Evolutionary conservation across 2,797 vertebrate species (phyloP), one percentile per base, ranked within the genome.

Genomic region (Lacerta bilineata): DNA sequence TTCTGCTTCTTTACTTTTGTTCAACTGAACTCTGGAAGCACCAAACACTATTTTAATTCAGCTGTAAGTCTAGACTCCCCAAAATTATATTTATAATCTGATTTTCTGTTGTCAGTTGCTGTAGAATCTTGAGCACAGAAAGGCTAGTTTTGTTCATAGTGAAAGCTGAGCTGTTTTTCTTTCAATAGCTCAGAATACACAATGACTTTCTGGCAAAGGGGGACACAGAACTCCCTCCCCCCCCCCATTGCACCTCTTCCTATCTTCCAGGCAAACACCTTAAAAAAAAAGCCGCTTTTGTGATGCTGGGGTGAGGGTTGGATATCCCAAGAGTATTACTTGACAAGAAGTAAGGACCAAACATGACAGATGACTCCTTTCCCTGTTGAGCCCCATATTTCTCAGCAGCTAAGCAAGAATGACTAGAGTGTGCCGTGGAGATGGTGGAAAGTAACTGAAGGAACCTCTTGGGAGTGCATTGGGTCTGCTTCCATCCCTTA

Each of bases 21-120:
- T 9, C 2, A 5, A 71, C 59, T 15, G 27, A 75, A 81, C 17
- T 89, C 13, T 39, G 41, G 1, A 43, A 76, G 74, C 25, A 10
- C 74, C 74, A 76, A 76, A 25, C 41, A 39, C 18, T 29, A n/a
- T n/a, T n/a, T n/a, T 79, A 79, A 79, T 79, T n/a, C 46, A 79
- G 13, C 13, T 55, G 25, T 23, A 77, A 77, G 39, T 43, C 41
- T 23, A 77, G 20, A 43, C 8, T 25, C 25, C 36, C 78, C 17
- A 27, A 77, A 77, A 27, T 41, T 27, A 76, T 27, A 5, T 43
- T 77, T 50, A 29, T 8, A 77, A 59, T 7, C 29, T 33, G 46
- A 61, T 46, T 76, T 5, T 76, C 11, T n/a, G 4, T 41, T 27
- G 9, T 76, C 33, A 39, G 72, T 20, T 75, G 72, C 6, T 23